Base-by-base conservation (phyloP, 2,797 vertebrate species). In the Karalla daura region DNA sequence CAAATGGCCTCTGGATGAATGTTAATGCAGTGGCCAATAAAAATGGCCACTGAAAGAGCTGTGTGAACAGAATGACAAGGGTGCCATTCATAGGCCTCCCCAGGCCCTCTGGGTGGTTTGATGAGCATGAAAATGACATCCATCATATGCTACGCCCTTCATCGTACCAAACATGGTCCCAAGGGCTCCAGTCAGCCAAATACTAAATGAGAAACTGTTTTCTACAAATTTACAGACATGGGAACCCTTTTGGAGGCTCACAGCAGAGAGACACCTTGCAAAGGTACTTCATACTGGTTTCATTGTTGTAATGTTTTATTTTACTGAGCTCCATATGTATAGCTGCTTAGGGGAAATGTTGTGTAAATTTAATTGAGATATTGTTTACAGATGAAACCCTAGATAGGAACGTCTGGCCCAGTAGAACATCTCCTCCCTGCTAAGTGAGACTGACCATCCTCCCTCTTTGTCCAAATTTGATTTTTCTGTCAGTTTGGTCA, bases 381-480 rank as follows among this genome's bases (percentile, higher is more conserved):
- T 5, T 5, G 46, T 36, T 65, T 41, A 32, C 13, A 46, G 63
- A 62, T 62, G 4, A 45, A 62, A 52, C 9, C 25, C 32, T 18
- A 20, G 51, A 20, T 41, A 43, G 12, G 52, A 49, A 58, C 15
- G 44, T 41, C 47, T 43, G 30, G 61, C 36, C 37, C 30, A 51
- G 39, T 21, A 1, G 46, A 70, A 5, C 33, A 46, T 56, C 44
- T 60, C 43, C 14, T 46, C 23, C 32, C 25, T 23, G 5, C 53
- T 33, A 5, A 58, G 41, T 12, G 17, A 68, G 61, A 65, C 35
- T 53, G 23, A 35, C 68, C 54, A 72, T 43, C 43, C 41, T 61
- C 64, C 33, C 25, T 33, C 5, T 52, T 58, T 9, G 21, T 62
- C 39, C 54, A 55, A 58, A 55, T 70, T 35, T 2, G 53, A 80